Percentiles rank a stretch among this genome's conserved stretches.
Conservation (phyloP, 2,888 invertebrate species). For the Sarcophaga rosellei region DNA sequence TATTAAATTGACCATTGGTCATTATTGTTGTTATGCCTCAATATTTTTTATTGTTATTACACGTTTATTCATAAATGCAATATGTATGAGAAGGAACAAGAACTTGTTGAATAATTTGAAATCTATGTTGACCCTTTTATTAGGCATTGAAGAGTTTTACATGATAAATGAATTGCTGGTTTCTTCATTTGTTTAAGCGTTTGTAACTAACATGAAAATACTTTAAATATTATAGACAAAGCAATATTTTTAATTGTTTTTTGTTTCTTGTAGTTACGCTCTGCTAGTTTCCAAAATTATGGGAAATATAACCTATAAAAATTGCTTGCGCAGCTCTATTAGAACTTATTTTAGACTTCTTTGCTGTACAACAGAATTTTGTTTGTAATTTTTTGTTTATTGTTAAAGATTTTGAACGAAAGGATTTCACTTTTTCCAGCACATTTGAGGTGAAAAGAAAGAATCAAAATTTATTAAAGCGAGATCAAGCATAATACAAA, state of each 20-base stretch:
- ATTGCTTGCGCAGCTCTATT: not conserved
- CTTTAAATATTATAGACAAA: not conserved
- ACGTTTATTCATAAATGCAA: slow-evolving; percentile 8
- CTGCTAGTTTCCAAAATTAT: slow-evolving; percentile 32
- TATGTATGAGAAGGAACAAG: slow-evolving; percentile 32
- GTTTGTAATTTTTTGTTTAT: too few relatives aligned
- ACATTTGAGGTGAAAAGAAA: too few relatives aligned
- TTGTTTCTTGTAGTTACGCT: slow-evolving; percentile 37
- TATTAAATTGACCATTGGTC: slow-evolving; percentile 54
- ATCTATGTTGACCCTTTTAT: slow-evolving; percentile 28
- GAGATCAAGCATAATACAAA: too few relatives aligned
- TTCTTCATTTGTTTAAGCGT: slow-evolving; percentile 20
- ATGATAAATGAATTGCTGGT: slow-evolving; percentile 21
- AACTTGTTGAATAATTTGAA: slow-evolving; percentile 19
- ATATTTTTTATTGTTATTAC: slow-evolving; percentile 37
- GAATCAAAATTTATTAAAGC: too few relatives aligned
- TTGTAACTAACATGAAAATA: slow-evolving; percentile 22
- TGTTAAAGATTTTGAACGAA: too few relatives aligned
- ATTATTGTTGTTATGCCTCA: slow-evolving; percentile 10
- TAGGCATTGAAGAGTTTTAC: slow-evolving; percentile 27
- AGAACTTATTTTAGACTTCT: not conserved
- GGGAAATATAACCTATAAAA: slow-evolving; percentile 35
- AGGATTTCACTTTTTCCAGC: too few relatives aligned
- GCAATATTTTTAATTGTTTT: slow-evolving; percentile 5
- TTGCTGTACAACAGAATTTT: too few relatives aligned